Evolutionary conservation across 1,140 invertebrate species (phyloP).

Genomic region (Ceratina australensis): DNA sequence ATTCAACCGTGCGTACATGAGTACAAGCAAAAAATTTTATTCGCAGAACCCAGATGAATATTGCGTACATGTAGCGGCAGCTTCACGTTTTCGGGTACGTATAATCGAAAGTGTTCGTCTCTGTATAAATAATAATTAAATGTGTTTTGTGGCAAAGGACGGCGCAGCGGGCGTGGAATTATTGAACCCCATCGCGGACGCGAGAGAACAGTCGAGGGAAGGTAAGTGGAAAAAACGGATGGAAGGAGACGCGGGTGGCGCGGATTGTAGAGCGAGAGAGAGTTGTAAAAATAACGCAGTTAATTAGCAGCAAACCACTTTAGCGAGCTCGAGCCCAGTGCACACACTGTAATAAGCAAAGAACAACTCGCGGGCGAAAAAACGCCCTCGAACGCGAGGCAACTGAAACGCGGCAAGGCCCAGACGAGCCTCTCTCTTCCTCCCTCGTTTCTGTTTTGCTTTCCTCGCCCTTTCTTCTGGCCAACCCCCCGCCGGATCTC

Average conservation of each 20-base stretch:
- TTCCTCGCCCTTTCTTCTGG: slow-evolving; percentile 22
- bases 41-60: background rate
- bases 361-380: slow-evolving; percentile 69
- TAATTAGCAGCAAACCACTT: slow-evolving; percentile 76
- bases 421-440: slow-evolving; percentile 47
- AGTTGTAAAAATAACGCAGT: slow-evolving; percentile 75
- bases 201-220: slow-evolving; percentile 49
- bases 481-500: background rate
- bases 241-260: slow-evolving; percentile 32
- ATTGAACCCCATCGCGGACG: slow-evolving; percentile 54
- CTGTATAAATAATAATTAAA: too few relatives aligned
- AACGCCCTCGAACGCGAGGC: slow-evolving; percentile 66
- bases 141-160: slow-evolving; percentile 6
- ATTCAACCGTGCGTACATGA: slow-evolving; percentile 15
- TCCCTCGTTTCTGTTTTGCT: slow-evolving; percentile 38
- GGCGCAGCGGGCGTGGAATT: slow-evolving; percentile 44
- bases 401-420: slow-evolving; percentile 63
- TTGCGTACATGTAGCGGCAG: too few relatives aligned
- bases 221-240: slow-evolving; percentile 38
- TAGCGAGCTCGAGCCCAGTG: slow-evolving; percentile 63
- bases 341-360: slow-evolving; percentile 73
- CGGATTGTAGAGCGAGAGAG: slow-evolving; percentile 57
- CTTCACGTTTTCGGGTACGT: too few relatives aligned
- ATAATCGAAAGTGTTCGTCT: too few relatives aligned
- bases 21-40: slow-evolving; percentile 24